Conservation (phyloP, 2,888 invertebrate species). For the Melinaea menophilus region DNA sequence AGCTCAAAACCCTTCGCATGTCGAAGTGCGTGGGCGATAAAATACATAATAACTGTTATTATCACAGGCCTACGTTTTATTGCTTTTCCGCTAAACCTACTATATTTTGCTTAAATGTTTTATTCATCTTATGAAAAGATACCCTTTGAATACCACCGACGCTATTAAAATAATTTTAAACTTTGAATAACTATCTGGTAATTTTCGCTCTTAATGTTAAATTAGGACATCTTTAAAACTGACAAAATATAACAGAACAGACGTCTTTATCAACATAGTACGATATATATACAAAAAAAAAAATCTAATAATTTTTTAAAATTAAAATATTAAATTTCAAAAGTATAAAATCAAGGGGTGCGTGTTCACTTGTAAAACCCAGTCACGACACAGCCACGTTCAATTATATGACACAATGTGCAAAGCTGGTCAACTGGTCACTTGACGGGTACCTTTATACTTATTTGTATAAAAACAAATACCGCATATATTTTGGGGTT, state of each 20-base stretch:
- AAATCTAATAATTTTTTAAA: background rate
- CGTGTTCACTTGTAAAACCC: background rate
- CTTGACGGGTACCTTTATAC: too few species aligned
- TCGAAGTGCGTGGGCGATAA: background rate
- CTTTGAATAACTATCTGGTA: too few species aligned
- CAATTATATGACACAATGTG: background rate
- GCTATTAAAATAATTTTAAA: too few species aligned
- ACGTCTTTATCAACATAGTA: background rate
- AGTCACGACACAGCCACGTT: background rate
- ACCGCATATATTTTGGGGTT: too few species aligned
- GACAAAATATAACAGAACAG: too few species aligned
- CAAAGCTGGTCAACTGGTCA: background rate
- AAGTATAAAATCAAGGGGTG: background rate
- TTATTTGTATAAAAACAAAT: too few species aligned
- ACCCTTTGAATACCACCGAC: too few species aligned
- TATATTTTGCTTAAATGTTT: background rate
- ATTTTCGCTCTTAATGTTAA: too few species aligned
- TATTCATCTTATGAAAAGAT: too few species aligned
- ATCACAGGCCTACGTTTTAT: background rate
- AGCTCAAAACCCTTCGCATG: background rate
- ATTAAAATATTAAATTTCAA: background rate
- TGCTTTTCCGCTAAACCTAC: background rate
- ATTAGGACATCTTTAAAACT: too few species aligned
- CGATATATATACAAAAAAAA: background rate
- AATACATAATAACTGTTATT: background rate